Conservation (phyloP, 2,113 vertebrate species). For the Megaleporinus macrocephalus region DNA sequence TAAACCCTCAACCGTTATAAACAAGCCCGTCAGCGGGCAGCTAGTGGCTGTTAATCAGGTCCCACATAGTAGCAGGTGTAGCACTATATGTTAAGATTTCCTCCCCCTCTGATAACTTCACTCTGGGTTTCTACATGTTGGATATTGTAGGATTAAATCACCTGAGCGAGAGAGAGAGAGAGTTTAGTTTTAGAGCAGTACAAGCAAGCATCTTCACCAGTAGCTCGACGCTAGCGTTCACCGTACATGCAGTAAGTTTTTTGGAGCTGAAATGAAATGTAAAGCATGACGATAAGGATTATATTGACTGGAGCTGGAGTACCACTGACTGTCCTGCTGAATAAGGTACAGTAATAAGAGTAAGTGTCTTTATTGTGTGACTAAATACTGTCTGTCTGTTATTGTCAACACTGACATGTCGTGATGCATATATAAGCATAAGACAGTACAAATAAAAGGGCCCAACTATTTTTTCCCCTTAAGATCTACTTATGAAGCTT, state of each 20-base stretch:
- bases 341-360: constrained; percentile 5
- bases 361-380: not conserved
- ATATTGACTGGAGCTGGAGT: not conserved
- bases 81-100: not conserved
- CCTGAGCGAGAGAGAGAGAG: not conserved
- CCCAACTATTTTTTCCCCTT: too few species aligned
- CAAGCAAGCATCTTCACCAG: not conserved
- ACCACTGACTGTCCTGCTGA: not conserved
- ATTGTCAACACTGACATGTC: too few species aligned
- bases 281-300: not conserved
- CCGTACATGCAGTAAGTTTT: not conserved
- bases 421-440: too few species aligned
- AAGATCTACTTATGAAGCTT: too few species aligned
- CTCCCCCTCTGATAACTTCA: too few species aligned
- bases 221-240: not conserved
- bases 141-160: not conserved
- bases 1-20: not conserved
- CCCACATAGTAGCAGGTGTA: not conserved
- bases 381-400: not conserved
- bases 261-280: not conserved
- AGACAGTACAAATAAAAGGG: too few species aligned
- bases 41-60: not conserved
- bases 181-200: not conserved
- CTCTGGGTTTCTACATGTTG: not conserved
- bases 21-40: not conserved